Evolutionary conservation across 2,888 invertebrate species (phyloP).

Genomic region (Tipula helvola): DNA sequence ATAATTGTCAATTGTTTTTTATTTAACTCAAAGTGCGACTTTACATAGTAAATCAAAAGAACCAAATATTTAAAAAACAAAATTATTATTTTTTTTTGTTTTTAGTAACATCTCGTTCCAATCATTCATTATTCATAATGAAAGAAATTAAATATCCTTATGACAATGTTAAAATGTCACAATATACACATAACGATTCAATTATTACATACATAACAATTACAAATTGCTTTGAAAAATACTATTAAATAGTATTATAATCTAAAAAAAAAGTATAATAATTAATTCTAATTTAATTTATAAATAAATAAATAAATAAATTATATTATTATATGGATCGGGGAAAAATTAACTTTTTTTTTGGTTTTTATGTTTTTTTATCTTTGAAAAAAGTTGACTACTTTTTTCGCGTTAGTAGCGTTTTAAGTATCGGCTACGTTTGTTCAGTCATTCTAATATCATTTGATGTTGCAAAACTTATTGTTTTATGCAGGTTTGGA

Average conservation of each 20-base stretch:
- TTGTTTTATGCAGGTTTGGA: conserved; percentile 28
- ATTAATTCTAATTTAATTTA: conserved; percentile 8
- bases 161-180: not conserved
- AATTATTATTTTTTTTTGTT: not conserved
- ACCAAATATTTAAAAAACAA: not conserved
- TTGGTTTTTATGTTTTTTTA: not conserved
- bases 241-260: conserved; percentile 8
- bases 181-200: not conserved
- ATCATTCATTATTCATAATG: not conserved
- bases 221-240: not conserved
- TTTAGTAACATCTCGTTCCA: not conserved
- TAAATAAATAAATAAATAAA: conserved; percentile 1
- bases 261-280: not conserved
- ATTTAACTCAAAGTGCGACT: not conserved
- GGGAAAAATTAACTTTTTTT: conserved; percentile 8
- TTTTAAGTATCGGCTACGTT: conserved; percentile 39
- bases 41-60: not conserved
- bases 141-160: not conserved
- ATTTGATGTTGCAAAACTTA: conserved; percentile 14
- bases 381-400: conserved; percentile 11
- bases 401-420: conserved; percentile 32
- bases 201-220: not conserved
- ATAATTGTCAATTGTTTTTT: not conserved
- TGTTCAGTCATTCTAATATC: conserved; percentile 22
- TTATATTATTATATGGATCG: conserved; percentile 11